Base-by-base conservation (phyloP, 2,888 invertebrate genomes). In the Mycalesis mineus region DNA sequence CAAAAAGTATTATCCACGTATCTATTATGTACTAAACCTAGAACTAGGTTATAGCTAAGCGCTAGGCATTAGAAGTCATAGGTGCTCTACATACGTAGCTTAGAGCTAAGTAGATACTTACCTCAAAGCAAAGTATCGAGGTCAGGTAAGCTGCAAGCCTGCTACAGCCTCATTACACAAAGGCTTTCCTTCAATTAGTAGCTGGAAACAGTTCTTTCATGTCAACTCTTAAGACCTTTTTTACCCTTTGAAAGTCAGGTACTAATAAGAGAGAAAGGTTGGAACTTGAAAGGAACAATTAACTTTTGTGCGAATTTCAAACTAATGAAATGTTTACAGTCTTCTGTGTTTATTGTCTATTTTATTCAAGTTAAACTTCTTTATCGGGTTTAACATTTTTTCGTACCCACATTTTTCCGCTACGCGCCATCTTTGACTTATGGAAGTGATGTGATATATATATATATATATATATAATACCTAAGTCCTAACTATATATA, bases 101-200 rank as follows among this genome's bases (percentile, higher is more conserved):
- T 15, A 17, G 40, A 22, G 7, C 22, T 42, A 41, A 17, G 22
- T 41, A 41, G 9, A 6, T 41, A 42, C 22, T 22, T 28, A 22
- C 1, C 22, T 28, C 42, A 17, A 9, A 17, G 42, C 22, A 11
- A 22, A 28, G 11, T 42, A 42, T 28, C 1, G 28, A 28, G 42
- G 42, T 42, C 42, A 42, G 42, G 42, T 22, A 11, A 22, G 11
- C 22, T 42, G 22, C 22, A 8, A 41, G 41, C 41, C n/a, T 22
- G 1, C 22, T 28, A 8, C 11, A 9, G 22, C 11, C 42, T 42
- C 22, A 22, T 22, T 42, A 41, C 6, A 42, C 42, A 42, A 42
- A 42, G 42, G 8, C 42, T 22, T 42, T 42, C 42, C 42, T 42
- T 42, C 17, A 42, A 42, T 42, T 42, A 42, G 42, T 42, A 17